Percentiles rank a stretch among this genome's conserved stretches.
These are phyloP conservation scores for Fragum whitleyi DNA, from an alignment of 2,888 invertebrate species.

Conservation along the genomic window DNA sequence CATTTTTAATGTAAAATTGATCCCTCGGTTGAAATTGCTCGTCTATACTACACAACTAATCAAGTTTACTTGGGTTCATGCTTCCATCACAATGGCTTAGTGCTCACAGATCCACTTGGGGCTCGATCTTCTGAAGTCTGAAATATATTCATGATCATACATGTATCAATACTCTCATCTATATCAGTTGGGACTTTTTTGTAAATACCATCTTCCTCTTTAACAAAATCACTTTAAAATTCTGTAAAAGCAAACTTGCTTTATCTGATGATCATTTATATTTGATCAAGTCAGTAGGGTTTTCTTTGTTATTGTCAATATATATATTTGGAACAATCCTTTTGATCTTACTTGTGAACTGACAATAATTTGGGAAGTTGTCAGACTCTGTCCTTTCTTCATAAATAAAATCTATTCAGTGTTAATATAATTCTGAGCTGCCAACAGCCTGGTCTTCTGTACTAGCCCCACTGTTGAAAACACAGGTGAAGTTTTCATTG, in stretches of 20 bases:
- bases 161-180: neutral
- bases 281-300: neutral
- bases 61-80: no score
- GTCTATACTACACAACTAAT: no score
- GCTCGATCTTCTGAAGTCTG: no score
- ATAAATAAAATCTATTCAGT: neutral
- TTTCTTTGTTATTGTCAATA: neutral
- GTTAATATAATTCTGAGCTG: constrained; percentile 1
- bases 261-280: neutral
- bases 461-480: constrained; percentile 5
- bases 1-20: no score
- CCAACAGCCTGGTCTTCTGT: constrained; percentile 1
- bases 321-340: neutral
- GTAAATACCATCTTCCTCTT: neutral
- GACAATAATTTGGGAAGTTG: neutral
- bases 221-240: neutral
- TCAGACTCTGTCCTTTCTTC: neutral
- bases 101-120: no score
- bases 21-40: no score
- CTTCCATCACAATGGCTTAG: no score
- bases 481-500: neutral
- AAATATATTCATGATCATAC: neutral
- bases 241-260: neutral
- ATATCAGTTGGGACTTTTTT: no score
- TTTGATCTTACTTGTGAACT: neutral